phyloP scores from a whole-genome alignment of 1,140 invertebrate genomes.

The Diabrotica undecimpunctata region DNA sequence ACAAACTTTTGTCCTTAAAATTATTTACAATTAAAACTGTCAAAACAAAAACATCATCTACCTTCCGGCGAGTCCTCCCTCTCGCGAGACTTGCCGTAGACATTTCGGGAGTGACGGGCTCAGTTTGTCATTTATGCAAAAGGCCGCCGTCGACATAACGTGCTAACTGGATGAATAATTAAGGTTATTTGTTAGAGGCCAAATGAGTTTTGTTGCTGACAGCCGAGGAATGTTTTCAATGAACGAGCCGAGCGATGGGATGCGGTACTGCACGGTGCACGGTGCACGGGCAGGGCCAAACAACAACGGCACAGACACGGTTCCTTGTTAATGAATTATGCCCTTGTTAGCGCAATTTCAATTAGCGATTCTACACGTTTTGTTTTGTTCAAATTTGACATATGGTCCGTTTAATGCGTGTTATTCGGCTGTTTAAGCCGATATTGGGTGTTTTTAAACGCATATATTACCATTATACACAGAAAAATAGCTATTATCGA shows the following conservation, averaged over 20 bases:
- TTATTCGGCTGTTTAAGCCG: no score
- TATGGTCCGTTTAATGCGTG: no score
- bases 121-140: slow-evolving; percentile 19
- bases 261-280: neutral
- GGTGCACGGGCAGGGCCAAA: neutral
- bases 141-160: slow-evolving; percentile 11
- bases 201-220: slow-evolving; percentile 14
- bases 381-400: neutral
- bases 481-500: no score
- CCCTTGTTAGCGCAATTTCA: neutral
- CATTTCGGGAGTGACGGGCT: slow-evolving; percentile 13
- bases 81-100: neutral
- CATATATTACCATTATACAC: no score
- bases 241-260: neutral
- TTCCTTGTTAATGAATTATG: slow-evolving; percentile 3
- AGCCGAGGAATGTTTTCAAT: slow-evolving; percentile 12
- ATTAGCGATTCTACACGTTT: neutral
- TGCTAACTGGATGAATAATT: slow-evolving; percentile 20
- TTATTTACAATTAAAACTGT: neutral
- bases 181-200: slow-evolving; percentile 9
- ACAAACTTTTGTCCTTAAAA: neutral
- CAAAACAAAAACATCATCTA: neutral
- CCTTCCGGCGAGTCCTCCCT: neutral
- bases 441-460: no score
- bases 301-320: neutral